A percentile compares a stretch with the other conserved stretches of the same genome.
phyloP scores from a whole-genome alignment of 1,140 invertebrate genomes.

The Stegodyphus mimosarum region DNA sequence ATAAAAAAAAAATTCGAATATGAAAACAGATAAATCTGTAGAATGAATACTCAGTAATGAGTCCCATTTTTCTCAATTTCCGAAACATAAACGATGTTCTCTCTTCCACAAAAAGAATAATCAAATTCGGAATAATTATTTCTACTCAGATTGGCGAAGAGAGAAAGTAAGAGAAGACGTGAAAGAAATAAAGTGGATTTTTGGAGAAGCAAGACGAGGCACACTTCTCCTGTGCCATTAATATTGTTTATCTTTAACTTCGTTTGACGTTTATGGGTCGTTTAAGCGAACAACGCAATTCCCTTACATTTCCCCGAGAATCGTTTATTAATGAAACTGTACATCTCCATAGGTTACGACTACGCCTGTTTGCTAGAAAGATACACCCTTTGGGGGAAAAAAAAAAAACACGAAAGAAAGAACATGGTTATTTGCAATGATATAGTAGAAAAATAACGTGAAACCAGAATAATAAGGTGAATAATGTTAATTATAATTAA shows the following conservation, averaged over 20 bases:
- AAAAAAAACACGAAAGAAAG: neutral
- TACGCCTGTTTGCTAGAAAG: neutral
- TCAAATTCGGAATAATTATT: no score
- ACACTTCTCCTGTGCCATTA: conserved; percentile 16
- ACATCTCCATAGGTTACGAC: conserved; percentile 14
- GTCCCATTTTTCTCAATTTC: no score
- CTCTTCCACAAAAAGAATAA: no score
- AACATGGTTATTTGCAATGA: neutral
- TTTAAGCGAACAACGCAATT: conserved; percentile 36
- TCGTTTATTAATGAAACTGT: conserved; percentile 49
- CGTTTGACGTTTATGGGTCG: conserved; percentile 51
- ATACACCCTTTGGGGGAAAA: neutral
- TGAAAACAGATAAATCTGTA: no score
- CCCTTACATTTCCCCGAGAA: conserved; percentile 4
- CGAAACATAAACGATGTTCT: no score
- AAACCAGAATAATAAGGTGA: no score
- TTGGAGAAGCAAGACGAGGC: neutral
- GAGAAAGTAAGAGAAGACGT: neutral
- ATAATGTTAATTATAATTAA: no score
- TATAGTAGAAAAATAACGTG: no score
- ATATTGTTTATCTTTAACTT: conserved; percentile 58
- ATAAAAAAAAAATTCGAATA: no score
- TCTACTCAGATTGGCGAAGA: neutral
- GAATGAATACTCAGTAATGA: no score
- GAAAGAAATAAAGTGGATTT: neutral